Evolutionary conservation across 2,113 vertebrate species (phyloP).

Genomic region (Formicarius rufipectus): DNA sequence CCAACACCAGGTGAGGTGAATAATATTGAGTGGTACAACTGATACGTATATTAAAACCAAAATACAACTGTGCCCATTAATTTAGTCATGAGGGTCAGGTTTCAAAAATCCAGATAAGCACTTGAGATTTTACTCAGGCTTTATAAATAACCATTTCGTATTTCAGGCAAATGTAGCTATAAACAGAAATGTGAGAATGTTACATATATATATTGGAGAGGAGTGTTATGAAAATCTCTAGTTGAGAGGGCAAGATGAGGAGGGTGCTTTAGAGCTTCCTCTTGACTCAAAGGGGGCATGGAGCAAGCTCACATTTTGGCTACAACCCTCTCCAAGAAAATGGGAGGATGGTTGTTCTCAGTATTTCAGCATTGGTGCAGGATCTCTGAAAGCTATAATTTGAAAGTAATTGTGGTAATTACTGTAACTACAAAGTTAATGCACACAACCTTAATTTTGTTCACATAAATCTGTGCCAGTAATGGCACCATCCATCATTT

Average conservation of each 20-base stretch:
- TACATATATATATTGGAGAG: neutral
- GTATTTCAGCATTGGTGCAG: neutral
- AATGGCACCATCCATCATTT: constrained; percentile 61
- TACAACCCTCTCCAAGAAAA: neutral
- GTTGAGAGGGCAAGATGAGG: neutral
- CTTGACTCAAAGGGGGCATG: neutral
- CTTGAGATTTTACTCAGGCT: constrained; percentile 11
- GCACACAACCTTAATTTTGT: constrained; percentile 42
- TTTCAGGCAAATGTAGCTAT: neutral
- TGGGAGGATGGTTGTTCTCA: neutral
- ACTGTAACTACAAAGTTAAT: constrained; percentile 25
- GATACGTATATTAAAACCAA: neutral
- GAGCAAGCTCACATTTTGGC: neutral
- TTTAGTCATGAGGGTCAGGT: neutral
- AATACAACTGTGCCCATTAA: neutral
- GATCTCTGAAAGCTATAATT: constrained; percentile 13
- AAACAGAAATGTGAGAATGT: constrained; percentile 1
- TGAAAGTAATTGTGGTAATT: constrained; percentile 57
- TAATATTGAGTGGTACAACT: neutral
- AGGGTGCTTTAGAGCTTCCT: neutral
- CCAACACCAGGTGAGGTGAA: neutral
- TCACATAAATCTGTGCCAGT: constrained; percentile 4
- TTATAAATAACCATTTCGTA: constrained; percentile 27
- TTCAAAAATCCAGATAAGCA: constrained; percentile 42
- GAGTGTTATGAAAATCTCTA: neutral